These are phyloP conservation scores for Ormyrus pomaceus DNA, from an alignment of 2,888 invertebrate genomes.

Conservation along the genomic window DNA sequence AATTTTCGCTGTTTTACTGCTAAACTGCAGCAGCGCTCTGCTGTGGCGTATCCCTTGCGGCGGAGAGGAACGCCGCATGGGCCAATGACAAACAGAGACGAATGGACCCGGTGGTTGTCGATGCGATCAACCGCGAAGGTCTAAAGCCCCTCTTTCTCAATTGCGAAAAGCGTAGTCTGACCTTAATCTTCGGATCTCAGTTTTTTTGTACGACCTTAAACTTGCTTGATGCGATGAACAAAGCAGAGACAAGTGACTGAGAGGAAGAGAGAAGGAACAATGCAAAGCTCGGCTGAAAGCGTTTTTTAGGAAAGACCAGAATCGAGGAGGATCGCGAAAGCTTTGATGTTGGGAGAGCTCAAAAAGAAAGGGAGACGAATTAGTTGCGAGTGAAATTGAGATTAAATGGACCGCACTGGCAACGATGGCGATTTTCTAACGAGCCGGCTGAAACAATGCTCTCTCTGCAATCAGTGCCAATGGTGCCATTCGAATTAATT, in stretches of 20 bases:
- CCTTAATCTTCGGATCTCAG: too few species aligned
- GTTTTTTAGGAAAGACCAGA: neutral
- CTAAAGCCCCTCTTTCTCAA: neutral
- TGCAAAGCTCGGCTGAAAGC: neutral
- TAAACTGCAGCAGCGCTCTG: too few species aligned
- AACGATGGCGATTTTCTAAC: constrained; percentile 3
- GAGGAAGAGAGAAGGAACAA: neutral
- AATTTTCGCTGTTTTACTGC: too few species aligned
- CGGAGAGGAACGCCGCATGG: too few species aligned
- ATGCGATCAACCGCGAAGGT: neutral
- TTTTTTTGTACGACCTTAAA: too few species aligned
- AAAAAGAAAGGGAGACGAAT: neutral
- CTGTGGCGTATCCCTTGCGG: too few species aligned
- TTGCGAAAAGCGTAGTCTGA: too few species aligned
- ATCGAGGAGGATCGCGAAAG: too few species aligned
- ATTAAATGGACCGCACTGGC: neutral
- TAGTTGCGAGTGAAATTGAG: constrained; percentile 1
- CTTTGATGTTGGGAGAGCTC: neutral
- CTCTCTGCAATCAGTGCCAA: too few species aligned
- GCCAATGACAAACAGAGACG: neutral
- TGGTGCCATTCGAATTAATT: neutral
- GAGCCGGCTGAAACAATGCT: neutral
- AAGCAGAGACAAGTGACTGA: neutral
- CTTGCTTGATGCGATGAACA: too few species aligned
- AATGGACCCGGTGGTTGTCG: neutral